These are phyloP conservation scores for Eupithecia dodoneata DNA, from an alignment of 2,888 invertebrate genomes.

Conservation along the genomic window DNA sequence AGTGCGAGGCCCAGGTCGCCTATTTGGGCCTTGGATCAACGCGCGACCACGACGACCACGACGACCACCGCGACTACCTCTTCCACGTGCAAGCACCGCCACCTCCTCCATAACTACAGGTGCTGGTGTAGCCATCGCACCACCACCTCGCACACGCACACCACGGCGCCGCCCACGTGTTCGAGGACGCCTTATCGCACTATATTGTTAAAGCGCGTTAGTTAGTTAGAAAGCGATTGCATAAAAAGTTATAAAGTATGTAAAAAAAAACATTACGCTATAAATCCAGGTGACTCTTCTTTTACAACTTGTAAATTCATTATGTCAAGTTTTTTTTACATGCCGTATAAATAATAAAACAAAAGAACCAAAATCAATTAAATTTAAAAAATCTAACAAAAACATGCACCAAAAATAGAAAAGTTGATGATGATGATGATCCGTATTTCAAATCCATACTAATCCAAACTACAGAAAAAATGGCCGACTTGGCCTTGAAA, in stretches of 20 bases:
- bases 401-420: too few relatives aligned
- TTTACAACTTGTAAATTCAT: slow-evolving; percentile 10
- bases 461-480: too few relatives aligned
- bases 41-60: not conserved
- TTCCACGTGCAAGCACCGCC: slow-evolving; percentile 10
- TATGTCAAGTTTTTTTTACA: slow-evolving; percentile 13
- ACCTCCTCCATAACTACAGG: slow-evolving; percentile 7
- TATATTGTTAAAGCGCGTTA: slow-evolving; percentile 12
- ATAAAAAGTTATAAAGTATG: slow-evolving; percentile 10
- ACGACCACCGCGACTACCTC: slow-evolving; percentile 13
- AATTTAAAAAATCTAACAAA: too few relatives aligned
- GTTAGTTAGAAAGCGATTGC: slow-evolving; percentile 4
- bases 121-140: slow-evolving; percentile 9
- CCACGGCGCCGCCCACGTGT: slow-evolving; percentile 10
- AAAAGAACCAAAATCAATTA: too few relatives aligned
- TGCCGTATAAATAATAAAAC: too few relatives aligned
- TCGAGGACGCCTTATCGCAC: slow-evolving; percentile 14
- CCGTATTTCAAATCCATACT: too few relatives aligned
- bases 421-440: too few relatives aligned
- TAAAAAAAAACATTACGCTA: slow-evolving; percentile 9
- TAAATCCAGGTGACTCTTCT: slow-evolving; percentile 9
- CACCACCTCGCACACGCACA: slow-evolving; percentile 13
- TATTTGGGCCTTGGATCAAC: slow-evolving; percentile 8
- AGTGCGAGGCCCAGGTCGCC: slow-evolving; percentile 13
- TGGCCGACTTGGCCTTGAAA: too few relatives aligned